Evolutionary conservation across 1,140 invertebrate genomes (phyloP).

Genomic region (Drosophila paulistorum): DNA sequence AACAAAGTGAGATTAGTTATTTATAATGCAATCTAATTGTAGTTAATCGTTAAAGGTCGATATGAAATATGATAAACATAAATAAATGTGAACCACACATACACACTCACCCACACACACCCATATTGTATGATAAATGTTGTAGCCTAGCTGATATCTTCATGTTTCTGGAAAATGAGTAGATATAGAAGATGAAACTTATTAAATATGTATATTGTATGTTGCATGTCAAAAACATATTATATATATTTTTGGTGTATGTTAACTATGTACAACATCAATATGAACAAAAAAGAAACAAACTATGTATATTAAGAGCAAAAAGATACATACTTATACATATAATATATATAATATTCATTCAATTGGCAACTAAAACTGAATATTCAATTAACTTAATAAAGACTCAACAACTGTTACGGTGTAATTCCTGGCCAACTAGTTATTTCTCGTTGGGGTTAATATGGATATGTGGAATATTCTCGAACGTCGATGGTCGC

Average conservation of each 20-base stretch:
- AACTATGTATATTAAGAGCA: slow-evolving; percentile 8
- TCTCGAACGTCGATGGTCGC: slow-evolving; percentile 18
- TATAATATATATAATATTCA: slow-evolving; percentile 10
- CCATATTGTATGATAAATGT: slow-evolving; percentile 49
- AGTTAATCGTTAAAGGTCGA: slow-evolving; percentile 64
- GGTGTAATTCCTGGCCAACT: slow-evolving; percentile 43
- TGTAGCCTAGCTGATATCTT: slow-evolving; percentile 40
- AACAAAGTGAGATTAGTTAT: slow-evolving; percentile 61
- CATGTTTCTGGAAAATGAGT: slow-evolving; percentile 37
- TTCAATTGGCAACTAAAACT: slow-evolving; percentile 19
- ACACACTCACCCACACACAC: neutral
- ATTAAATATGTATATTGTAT: slow-evolving; percentile 35
- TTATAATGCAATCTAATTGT: slow-evolving; percentile 72
- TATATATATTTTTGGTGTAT: slow-evolving; percentile 64
- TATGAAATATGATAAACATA: slow-evolving; percentile 17
- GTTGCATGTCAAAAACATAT: slow-evolving; percentile 45
- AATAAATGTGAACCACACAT: neutral
- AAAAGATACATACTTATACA: slow-evolving; percentile 6
- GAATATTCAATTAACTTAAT: slow-evolving; percentile 77
- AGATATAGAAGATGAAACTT: slow-evolving; percentile 32
- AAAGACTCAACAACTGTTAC: slow-evolving; percentile 78
- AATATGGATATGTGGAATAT: slow-evolving; percentile 18
- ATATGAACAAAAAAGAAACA: neutral
- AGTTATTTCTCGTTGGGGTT: slow-evolving; percentile 22
- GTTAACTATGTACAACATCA: slow-evolving; percentile 56